Conservation (phyloP, 2,797 vertebrate genomes). For the Xiphophorus birchmanni region DNA sequence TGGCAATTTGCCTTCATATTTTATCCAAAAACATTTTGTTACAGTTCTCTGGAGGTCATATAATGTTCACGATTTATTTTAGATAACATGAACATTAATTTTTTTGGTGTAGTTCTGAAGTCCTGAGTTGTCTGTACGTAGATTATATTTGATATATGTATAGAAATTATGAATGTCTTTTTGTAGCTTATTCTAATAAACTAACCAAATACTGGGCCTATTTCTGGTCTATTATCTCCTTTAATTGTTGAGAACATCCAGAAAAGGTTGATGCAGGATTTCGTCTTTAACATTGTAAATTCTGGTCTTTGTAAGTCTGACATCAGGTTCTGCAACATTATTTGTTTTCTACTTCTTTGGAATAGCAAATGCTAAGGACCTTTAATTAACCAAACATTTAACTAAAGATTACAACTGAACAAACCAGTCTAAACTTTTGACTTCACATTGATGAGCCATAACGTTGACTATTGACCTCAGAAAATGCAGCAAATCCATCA, state of each 20-base stretch:
- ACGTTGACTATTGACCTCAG: background rate
- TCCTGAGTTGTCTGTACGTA: background rate
- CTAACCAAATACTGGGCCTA: background rate
- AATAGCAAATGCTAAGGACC: background rate
- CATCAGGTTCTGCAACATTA: background rate
- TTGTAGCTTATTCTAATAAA: background rate
- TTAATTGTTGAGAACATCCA: background rate
- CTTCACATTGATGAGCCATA: background rate
- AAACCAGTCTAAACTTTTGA: background rate
- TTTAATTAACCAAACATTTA: background rate
- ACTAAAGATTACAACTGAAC: background rate
- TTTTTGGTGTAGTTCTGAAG: background rate
- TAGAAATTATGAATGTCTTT: background rate
- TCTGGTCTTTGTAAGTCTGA: background rate
- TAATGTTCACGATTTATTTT: background rate
- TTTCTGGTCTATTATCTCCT: background rate
- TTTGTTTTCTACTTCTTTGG: background rate
- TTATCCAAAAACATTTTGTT: background rate
- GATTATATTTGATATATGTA: background rate
- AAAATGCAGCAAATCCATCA: background rate
- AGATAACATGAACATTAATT: background rate
- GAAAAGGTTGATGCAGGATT: background rate
- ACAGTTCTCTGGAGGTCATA: background rate
- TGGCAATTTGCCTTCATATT: background rate
- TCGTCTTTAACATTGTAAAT: background rate